Conservation (phyloP, 1,140 invertebrate genomes). For the Drosophila lini region DNA sequence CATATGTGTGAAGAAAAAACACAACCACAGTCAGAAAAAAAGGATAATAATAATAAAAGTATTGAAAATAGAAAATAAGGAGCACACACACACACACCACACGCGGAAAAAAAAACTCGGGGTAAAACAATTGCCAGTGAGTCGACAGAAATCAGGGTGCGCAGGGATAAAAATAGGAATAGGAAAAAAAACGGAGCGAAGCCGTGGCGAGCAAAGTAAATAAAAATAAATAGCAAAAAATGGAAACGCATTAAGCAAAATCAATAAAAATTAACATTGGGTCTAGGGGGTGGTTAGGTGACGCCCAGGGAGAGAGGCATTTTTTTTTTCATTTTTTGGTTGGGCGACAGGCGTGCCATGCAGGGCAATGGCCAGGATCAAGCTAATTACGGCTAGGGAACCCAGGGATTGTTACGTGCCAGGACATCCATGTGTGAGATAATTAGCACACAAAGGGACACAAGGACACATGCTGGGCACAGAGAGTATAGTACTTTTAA, state of each 20-base stretch:
- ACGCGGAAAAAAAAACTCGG: conserved; percentile 7
- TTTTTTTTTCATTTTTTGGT: conserved; percentile 5
- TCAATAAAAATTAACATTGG: conserved; percentile 80
- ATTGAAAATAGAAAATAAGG: conserved; percentile 37
- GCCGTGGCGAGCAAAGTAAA: conserved; percentile 58
- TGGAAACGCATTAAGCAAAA: conserved; percentile 76
- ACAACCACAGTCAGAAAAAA: conserved; percentile 62
- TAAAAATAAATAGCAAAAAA: conserved; percentile 77
- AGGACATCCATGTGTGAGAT: conserved; percentile 52
- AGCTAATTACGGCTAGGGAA: conserved; percentile 25
- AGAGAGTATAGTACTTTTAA: conserved; percentile 11
- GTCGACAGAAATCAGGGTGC: conserved; percentile 62
- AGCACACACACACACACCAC: conserved; percentile 3
- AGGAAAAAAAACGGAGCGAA: conserved; percentile 36
- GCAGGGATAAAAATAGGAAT: conserved; percentile 37
- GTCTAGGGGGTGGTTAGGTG: conserved; percentile 15
- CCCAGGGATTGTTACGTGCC: conserved; percentile 58
- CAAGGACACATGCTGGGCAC: conserved; percentile 34
- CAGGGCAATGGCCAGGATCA: conserved; percentile 59
- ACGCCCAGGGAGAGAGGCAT: not conserved
- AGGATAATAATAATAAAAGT: conserved; percentile 77
- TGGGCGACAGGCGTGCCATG: conserved; percentile 52
- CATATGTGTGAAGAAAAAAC: conserved; percentile 76
- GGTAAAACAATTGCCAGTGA: conserved; percentile 76
- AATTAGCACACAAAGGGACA: conserved; percentile 50